phyloP scores from a whole-genome alignment of 2,797 vertebrate genomes.

The Anguilla anguilla region DNA sequence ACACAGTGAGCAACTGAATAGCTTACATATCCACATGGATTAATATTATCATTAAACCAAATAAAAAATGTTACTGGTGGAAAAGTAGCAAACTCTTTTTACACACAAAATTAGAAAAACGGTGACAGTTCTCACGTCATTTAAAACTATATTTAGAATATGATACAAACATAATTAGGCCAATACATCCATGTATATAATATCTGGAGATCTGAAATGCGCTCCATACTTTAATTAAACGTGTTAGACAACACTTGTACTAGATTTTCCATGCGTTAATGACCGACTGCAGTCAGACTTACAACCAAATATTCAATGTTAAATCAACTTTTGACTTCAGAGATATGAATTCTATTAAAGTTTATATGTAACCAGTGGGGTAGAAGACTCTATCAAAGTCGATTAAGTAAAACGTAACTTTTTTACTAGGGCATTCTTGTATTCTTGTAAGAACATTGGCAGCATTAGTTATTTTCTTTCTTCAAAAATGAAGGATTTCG shows the following conservation, averaged over 20 bases:
- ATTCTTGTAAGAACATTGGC: not conserved
- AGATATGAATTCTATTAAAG: not conserved
- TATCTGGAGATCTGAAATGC: not conserved
- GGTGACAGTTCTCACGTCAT: not conserved
- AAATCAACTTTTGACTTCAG: not conserved
- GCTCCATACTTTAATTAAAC: not conserved
- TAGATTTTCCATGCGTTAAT: not conserved
- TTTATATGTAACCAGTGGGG: not conserved
- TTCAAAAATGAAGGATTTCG: not conserved
- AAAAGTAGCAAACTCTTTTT: not conserved
- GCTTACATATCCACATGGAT: not conserved
- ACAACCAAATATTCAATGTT: not conserved
- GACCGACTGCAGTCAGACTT: not conserved
- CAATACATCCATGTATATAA: not conserved
- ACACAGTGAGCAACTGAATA: not conserved
- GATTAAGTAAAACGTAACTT: not conserved
- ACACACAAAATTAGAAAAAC: not conserved
- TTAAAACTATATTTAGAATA: not conserved
- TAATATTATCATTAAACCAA: not conserved
- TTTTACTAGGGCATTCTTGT: too few relatives aligned
- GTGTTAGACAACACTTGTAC: not conserved
- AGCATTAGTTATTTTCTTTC: not conserved
- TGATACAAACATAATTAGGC: not conserved
- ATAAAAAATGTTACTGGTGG: not conserved
- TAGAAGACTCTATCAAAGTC: not conserved